Conservation (phyloP, 2,113 vertebrate species). For the Callipepla californica region DNA sequence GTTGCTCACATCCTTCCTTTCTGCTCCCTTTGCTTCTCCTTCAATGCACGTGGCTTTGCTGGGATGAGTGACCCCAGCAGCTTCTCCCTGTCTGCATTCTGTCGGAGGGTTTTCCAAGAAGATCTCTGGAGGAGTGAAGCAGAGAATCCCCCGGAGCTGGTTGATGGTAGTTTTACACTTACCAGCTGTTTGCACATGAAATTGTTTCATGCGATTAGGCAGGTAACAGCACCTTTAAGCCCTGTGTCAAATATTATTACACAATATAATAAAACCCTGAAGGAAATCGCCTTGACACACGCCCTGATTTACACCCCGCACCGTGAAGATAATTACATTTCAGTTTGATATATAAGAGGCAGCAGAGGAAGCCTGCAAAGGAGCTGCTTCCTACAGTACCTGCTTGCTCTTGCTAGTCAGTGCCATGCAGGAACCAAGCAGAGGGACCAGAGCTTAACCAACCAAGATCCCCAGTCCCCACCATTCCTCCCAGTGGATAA, state of each 20-base stretch:
- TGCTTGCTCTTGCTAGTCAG: slow-evolving; percentile 47
- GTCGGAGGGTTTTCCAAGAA: background rate
- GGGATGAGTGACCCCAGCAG: background rate
- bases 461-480: background rate
- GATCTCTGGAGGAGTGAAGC: background rate
- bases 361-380: slow-evolving; percentile 54
- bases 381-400: slow-evolving; percentile 45
- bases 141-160: background rate
- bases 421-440: slow-evolving; percentile 18
- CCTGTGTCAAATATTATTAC: slow-evolving; percentile 76
- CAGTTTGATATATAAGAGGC: slow-evolving; percentile 72
- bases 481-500: background rate
- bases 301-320: slow-evolving; percentile 78
- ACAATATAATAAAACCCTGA: slow-evolving; percentile 72
- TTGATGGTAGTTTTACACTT: slow-evolving; percentile 16
- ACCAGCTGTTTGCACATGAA: slow-evolving; percentile 71
- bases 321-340: slow-evolving; percentile 79
- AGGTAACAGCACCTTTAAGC: slow-evolving; percentile 81
- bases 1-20: background rate
- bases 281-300: slow-evolving; percentile 74
- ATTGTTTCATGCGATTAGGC: slow-evolving; percentile 75
- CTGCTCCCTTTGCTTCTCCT: background rate
- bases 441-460: background rate
- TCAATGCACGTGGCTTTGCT: fast-evolving
- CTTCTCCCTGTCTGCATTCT: background rate